A percentile compares a stretch with the other conserved stretches of the same genome.
Evolutionary conservation across 2,888 invertebrate genomes (phyloP).

Genomic region (Lypha dubia): DNA sequence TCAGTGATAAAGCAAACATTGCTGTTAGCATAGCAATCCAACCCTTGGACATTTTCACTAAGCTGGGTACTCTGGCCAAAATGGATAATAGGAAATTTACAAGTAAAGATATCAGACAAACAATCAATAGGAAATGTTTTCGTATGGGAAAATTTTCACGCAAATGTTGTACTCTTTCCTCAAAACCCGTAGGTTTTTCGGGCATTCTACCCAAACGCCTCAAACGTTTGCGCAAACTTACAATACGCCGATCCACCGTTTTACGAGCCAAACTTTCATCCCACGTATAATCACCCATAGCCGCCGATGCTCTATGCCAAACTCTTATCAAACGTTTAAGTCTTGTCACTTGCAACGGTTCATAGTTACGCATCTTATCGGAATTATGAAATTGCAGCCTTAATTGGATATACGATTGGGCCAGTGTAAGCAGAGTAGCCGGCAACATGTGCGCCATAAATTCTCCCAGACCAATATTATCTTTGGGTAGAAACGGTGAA

Average conservation of each 20-base stretch:
- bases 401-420: conserved; percentile 70
- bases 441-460: conserved; percentile 71
- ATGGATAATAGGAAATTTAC: conserved; percentile 50
- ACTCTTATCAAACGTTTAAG: conserved; percentile 70
- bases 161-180: conserved; percentile 59
- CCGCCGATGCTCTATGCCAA: conserved; percentile 67
- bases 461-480: background rate
- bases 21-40: conserved; percentile 72
- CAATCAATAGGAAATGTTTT: conserved; percentile 50
- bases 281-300: conserved; percentile 71
- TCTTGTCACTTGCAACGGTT: conserved; percentile 65
- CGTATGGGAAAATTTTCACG: conserved; percentile 61
- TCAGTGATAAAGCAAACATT: conserved; percentile 64
- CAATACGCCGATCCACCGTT: conserved; percentile 65
- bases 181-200: conserved; percentile 74
- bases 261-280: conserved; percentile 71
- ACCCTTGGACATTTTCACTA: conserved; percentile 61
- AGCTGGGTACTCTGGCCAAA: conserved; percentile 27
- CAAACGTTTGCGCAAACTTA: conserved; percentile 68
- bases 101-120: conserved; percentile 48
- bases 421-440: conserved; percentile 59
- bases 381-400: conserved; percentile 68
- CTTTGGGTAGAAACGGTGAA: conserved; percentile 8
- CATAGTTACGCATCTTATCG: conserved; percentile 66
- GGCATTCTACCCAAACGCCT: conserved; percentile 71